Evolutionary conservation across 92 coral and sea anemone species (phyloP), one percentile per base, ranked within the genome.

Genomic region (Zoanthus gigantus): DNA sequence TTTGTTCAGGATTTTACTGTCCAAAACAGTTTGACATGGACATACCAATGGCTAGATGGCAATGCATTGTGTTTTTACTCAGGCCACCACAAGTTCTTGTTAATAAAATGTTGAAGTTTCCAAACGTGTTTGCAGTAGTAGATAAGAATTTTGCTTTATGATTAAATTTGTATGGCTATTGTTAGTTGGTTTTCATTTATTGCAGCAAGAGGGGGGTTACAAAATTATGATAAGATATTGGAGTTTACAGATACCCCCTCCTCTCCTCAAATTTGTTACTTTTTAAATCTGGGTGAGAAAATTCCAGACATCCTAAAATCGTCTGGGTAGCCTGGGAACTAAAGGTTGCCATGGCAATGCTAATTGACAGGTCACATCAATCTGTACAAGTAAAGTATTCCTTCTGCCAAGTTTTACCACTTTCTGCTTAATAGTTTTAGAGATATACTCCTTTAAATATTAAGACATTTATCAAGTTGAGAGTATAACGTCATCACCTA

Each of bases 1-100:
- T 63, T 63, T n/a, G 69, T 63, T 63, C 69, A 63, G 69, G 69
- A 29, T 63, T 63, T 63, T 63, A 63, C 69, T 63, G 69, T n/a
- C 69, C 69, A 15, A 63, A 63, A 63, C 67, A 60, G 67, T 60
- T 60, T 60, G 67, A 60, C 67, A 60, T 23, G 23, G 23, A 23
- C 23, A 23, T 23, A 23, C 23, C 23, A 23, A 23, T 23, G 23
- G 23, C 23, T 60, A 28, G 67, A 60, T 28, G 18, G 67, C 65
- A 14, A 57, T 57, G 65, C 65, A n/a, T 57, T 60, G 67, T 60
- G 67, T 60, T 60, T 60, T 23, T 60, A 60, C 67, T 60, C 67
- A 60, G 67, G 67, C 67, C 18, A 23, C 67, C 67, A 60, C 18
- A 60, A 60, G 67, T 60, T 60, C 67, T 60, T 60, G 67, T 60